Evolutionary conservation across 2,113 vertebrate genomes (phyloP).

Genomic region (Brachypteracias leptosomus): DNA sequence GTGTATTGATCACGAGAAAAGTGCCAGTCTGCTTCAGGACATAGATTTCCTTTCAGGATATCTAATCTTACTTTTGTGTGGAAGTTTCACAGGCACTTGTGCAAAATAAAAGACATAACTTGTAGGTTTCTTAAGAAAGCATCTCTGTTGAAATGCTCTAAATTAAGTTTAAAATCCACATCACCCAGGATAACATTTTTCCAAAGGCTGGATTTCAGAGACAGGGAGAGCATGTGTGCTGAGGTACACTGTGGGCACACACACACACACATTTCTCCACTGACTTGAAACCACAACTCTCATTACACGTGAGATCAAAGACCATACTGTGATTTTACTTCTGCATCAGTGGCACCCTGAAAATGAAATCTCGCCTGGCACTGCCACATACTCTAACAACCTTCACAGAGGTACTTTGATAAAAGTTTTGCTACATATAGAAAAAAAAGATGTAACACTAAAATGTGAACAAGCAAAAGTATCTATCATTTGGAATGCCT

Average conservation of each 20-base stretch:
- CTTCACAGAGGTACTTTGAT: not conserved
- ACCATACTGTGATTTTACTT: not conserved
- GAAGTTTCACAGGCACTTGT: not conserved
- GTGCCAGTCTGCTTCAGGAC: not conserved
- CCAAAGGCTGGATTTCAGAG: conserved; percentile 9
- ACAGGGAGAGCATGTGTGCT: not conserved
- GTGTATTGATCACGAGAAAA: not conserved
- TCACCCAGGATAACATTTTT: not conserved
- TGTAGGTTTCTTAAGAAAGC: not conserved
- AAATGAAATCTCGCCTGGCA: not conserved
- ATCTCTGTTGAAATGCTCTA: not conserved
- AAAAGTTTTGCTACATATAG: not conserved
- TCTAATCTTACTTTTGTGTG: not conserved
- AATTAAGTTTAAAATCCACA: not conserved
- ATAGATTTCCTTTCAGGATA: not conserved
- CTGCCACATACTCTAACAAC: not conserved
- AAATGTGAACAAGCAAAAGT: conserved; percentile 22
- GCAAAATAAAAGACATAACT: not conserved
- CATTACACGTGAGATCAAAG: not conserved
- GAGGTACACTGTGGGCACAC: not conserved
- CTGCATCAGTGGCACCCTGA: not conserved
- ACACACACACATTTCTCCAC: not conserved
- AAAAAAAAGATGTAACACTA: not conserved
- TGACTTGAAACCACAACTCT: not conserved
- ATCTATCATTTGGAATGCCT: not conserved